These are phyloP conservation scores for Rhinoptilus africanus DNA, from an alignment of 2,113 vertebrate genomes.

Conservation along the genomic window DNA sequence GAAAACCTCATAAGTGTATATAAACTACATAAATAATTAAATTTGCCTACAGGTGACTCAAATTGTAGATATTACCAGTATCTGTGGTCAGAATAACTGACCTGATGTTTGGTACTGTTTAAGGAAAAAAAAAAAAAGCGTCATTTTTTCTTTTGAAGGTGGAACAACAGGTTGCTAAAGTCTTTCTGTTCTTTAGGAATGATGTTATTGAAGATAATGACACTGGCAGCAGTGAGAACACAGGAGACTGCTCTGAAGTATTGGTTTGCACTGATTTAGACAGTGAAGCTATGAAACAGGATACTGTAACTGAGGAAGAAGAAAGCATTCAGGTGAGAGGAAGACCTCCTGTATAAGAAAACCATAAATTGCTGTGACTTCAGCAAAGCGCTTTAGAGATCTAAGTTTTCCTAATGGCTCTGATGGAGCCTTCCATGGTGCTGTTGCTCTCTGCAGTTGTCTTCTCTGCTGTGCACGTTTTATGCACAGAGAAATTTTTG, in stretches of 20 bases:
- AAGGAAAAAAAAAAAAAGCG: neutral
- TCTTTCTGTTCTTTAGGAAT: conserved; percentile 58
- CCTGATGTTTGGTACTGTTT: neutral
- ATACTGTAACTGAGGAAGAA: conserved; percentile 72
- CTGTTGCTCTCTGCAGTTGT: neutral
- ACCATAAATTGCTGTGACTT: neutral
- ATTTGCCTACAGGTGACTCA: neutral
- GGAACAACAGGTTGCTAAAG: neutral
- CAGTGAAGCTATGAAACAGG: conserved; percentile 69
- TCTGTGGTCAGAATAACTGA: neutral
- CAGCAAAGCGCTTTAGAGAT: neutral
- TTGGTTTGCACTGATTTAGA: conserved; percentile 70
- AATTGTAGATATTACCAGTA: neutral
- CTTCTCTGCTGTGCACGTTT: neutral
- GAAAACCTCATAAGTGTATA: neutral
- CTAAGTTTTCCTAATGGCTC: neutral
- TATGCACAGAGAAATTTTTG: neutral
- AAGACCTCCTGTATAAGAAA: neutral
- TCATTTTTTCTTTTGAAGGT: neutral
- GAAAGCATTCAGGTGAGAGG: conserved; percentile 75
- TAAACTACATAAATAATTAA: neutral
- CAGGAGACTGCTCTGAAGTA: conserved; percentile 70
- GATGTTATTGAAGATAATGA: conserved; percentile 74
- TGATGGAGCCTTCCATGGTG: fast-evolving
- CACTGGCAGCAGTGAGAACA: conserved; percentile 67